Evolutionary conservation across 2,797 vertebrate genomes (phyloP), one percentile per base, ranked within the genome.

Genomic region (Myotis planiceps): DNA sequence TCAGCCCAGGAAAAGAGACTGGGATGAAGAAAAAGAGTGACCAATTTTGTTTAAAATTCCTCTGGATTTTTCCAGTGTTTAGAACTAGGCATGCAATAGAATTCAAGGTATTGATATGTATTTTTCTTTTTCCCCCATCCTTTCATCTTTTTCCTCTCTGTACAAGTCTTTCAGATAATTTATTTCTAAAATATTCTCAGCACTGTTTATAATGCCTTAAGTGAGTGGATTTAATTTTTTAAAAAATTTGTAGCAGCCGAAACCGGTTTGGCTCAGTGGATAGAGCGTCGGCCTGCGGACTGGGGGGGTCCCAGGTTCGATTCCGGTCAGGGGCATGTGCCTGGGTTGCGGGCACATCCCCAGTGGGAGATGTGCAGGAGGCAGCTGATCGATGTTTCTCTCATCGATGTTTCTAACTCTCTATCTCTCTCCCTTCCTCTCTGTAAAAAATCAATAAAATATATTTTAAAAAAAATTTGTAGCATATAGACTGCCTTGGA

Each of bases 41-140:
- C 2, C 2, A 5, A 16, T 14, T 12, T 1, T 92, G 1, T 80
- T 47, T 55, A 53, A 87, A 47, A 4, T 29, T 53, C 4, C 6
- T 75, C 12, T 71, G 8, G 18, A 51, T 32, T n/a, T 71, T 82
- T 39, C 7, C 8, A 53, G 1, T 27, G 32, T 72, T 83, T 47
- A 16, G 2, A 81, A 71, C 4, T 29, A 55, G 27, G 7, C 4
- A 23, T 68, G 49, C 2, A 18, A 18, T 34, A 42, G 10, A 1
- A 84, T 80, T 84, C 9, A 37, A 71, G 14, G 45, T 68, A 65
- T 63, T 45, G 63, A 69, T 12, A 32, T 51, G 0, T 39, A 53
- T 74, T 0, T 18, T 18, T 69, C 37, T 19, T 6, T 29, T 34
- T 6, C 3, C 27, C 0, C 0, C 32, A 25, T 47, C 0, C 0